Conservation (phyloP, 2,888 invertebrate species). For the Gymnoscelis rufifasciata region DNA sequence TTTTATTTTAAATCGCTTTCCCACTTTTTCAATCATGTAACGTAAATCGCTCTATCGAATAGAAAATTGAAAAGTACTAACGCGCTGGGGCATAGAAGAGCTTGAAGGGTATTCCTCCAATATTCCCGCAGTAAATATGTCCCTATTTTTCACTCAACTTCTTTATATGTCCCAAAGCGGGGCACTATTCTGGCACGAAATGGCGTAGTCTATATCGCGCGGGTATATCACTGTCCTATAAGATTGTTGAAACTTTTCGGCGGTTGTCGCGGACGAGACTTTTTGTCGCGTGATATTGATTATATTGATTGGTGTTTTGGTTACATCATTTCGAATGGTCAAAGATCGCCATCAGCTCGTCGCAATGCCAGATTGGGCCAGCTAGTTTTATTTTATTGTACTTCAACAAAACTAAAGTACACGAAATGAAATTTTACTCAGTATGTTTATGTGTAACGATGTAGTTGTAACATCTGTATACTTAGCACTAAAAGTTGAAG, state of each 20-base stretch:
- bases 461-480: too few relatives aligned
- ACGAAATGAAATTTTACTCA: too few relatives aligned
- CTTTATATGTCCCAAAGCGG: constrained; percentile 17
- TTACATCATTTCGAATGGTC: too few relatives aligned
- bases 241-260: neutral
- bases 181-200: constrained; percentile 10
- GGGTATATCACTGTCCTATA: constrained; percentile 16
- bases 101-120: constrained; percentile 4
- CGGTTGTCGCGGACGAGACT: constrained; percentile 9
- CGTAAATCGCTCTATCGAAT: neutral
- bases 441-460: too few relatives aligned
- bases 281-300: neutral
- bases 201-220: constrained; percentile 14
- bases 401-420: too few relatives aligned
- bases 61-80: constrained; percentile 3
- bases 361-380: too few relatives aligned
- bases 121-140: constrained; percentile 7
- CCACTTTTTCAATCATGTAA: neutral
- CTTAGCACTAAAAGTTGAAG: too few relatives aligned
- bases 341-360: too few relatives aligned
- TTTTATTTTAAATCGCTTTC: too few relatives aligned
- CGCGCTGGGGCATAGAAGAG: neutral
- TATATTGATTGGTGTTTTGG: too few relatives aligned
- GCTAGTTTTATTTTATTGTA: too few relatives aligned
- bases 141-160: constrained; percentile 18